Evolutionary conservation across 1,140 invertebrate genomes (phyloP).

Genomic region (Notospermus geniculatus): DNA sequence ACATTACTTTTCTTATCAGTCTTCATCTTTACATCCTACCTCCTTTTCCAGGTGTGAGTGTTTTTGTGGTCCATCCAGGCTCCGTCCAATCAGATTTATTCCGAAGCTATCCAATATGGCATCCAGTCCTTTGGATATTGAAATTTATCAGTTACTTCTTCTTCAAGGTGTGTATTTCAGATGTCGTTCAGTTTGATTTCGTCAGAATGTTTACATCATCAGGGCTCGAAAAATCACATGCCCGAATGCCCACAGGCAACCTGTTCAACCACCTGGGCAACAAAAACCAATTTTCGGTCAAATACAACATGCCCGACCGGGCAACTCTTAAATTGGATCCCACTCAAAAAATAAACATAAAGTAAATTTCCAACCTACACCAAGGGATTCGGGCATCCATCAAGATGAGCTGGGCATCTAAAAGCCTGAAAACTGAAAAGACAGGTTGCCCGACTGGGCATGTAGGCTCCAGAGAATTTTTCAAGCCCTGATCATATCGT

Average conservation of each 20-base stretch:
- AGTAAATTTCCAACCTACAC: constrained; percentile 5
- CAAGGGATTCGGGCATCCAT: not conserved
- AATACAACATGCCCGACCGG: too few species aligned
- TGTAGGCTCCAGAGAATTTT: too few species aligned
- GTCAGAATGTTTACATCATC: not conserved
- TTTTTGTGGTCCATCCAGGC: constrained; percentile 50
- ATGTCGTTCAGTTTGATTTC: constrained; percentile 9
- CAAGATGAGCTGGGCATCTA: too few species aligned
- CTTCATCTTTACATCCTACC: not conserved
- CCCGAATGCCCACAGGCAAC: too few species aligned
- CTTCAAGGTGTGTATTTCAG: constrained; percentile 28
- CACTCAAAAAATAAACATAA: not conserved
- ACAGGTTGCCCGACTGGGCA: too few species aligned
- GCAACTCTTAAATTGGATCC: too few species aligned
- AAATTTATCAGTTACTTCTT: constrained; percentile 20
- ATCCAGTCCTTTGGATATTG: constrained; percentile 16
- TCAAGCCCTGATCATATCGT: too few species aligned
- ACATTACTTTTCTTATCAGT: not conserved
- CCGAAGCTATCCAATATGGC: constrained; percentile 22
- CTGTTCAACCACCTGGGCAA: too few species aligned
- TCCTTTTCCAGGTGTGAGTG: constrained; percentile 33
- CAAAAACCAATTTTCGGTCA: too few species aligned
- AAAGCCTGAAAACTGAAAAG: too few species aligned
- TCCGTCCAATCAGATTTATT: constrained; percentile 46
- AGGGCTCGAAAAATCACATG: not conserved